Percentiles rank a stretch among this genome's conserved stretches.
Conservation (phyloP, 2,797 vertebrate species). For the Crenuchus spilurus region DNA sequence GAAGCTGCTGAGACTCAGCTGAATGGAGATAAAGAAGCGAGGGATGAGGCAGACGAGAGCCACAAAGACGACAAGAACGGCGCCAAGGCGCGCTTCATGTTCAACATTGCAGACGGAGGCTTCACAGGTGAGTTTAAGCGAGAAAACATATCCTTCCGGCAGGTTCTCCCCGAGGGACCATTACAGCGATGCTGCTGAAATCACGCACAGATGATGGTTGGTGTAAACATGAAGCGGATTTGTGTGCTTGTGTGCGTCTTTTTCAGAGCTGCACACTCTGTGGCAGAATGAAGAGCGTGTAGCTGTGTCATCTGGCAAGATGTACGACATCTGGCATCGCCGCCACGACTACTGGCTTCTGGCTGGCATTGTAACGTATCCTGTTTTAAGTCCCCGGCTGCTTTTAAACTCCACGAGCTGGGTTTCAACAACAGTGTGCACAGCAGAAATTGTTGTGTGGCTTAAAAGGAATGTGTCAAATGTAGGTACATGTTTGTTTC, state of each 20-base stretch:
- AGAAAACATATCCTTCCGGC: not conserved
- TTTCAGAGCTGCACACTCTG: conserved; percentile 92
- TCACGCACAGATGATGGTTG: not conserved
- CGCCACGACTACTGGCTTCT: conserved; percentile 98
- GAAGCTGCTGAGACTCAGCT: conserved; percentile 81
- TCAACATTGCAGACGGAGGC: conserved; percentile 97
- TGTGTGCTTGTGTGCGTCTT: conserved; percentile 16
- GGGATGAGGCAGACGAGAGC: conserved; percentile 85
- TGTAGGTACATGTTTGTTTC: not conserved
- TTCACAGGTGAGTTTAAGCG: conserved; percentile 85
- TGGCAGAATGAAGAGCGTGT: conserved; percentile 98
- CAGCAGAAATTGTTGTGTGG: not conserved
- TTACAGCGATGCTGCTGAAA: not conserved
- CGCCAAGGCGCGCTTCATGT: conserved; percentile 92
- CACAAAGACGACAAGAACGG: conserved; percentile 87
- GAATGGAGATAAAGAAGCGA: conserved; percentile 86
- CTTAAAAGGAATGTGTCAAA: not conserved
- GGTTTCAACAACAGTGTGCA: not conserved
- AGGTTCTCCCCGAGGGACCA: not conserved
- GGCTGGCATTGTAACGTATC: conserved; percentile 98
- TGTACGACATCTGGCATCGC: conserved; percentile 98
- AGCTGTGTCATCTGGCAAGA: conserved; percentile 92
- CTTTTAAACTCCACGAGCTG: conserved; percentile 1
- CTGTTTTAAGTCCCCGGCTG: conserved; percentile 63
- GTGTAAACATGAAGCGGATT: conserved; percentile 9